A percentile compares a stretch with the other conserved stretches of the same genome.
Evolutionary conservation across 2,888 invertebrate species (phyloP).

Genomic region (Drosophila antonietae): DNA sequence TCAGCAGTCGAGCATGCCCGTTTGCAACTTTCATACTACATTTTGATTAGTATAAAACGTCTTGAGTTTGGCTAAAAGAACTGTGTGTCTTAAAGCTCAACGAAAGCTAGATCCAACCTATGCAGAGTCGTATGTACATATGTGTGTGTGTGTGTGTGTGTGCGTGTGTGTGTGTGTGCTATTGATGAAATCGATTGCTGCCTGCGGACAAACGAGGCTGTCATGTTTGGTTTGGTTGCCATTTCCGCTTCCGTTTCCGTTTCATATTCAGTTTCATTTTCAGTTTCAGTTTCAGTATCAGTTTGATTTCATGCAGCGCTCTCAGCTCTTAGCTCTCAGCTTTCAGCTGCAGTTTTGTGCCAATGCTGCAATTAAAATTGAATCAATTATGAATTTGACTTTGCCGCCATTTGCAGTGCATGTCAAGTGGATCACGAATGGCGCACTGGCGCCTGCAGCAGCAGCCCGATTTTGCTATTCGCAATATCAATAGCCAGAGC

Average conservation of each 20-base stretch:
- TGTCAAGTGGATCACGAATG: constrained; percentile 47
- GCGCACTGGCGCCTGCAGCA: constrained; percentile 12
- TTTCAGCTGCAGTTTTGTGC: constrained; percentile 33
- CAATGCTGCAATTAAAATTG: constrained; percentile 69
- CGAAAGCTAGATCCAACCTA: background rate
- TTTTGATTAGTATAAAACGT: too few relatives aligned
- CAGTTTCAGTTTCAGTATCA: constrained; percentile 27
- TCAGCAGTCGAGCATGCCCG: background rate
- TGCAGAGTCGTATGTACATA: background rate
- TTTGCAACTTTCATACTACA: background rate
- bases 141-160: background rate
- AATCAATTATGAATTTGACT: constrained; percentile 76
- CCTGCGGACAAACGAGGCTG: constrained; percentile 42
- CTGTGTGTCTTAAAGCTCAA: constrained; percentile 2
- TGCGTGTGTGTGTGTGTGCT: background rate
- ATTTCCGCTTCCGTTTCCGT: constrained; percentile 41
- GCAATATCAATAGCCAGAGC: constrained; percentile 9
- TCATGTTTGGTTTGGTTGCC: constrained; percentile 52
- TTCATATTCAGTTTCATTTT: constrained; percentile 36
- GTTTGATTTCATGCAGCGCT: constrained; percentile 1
- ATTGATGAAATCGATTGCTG: constrained; percentile 63
- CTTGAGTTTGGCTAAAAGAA: background rate
- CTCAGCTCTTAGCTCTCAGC: background rate
- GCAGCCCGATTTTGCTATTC: constrained; percentile 11
- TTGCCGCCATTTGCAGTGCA: constrained; percentile 46